Evolutionary conservation across 1,140 invertebrate genomes (phyloP), one percentile per base, ranked within the genome.

Genomic region (Papilio xuthus): DNA sequence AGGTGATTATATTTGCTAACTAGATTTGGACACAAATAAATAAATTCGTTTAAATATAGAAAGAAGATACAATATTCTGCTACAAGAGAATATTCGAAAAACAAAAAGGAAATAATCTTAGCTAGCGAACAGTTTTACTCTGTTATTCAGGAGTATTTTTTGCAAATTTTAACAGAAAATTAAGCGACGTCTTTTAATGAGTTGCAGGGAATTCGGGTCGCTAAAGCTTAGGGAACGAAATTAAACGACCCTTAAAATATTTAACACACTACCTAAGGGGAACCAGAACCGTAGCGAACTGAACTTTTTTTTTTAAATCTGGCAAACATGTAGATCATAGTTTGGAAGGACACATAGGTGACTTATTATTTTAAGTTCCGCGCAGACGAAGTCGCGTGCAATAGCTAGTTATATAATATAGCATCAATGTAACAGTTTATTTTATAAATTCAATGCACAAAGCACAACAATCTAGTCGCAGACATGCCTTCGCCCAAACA

Each of bases 401-500:
- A n/a, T n/a, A n/a, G n/a, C n/a, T n/a, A n/a, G n/a, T 15, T 26
- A 60, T 4, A 4, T 63, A 28, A 13, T 26, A 32, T 20, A 28
- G 26, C 26, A 15, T 6, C 13, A 67, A 67, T 67, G 13, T 67
- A 20, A 23, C 50, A 53, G 50, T n/a, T 26, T 12, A 26, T 67
- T 67, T 67, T 67, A 67, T 67, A 67, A 67, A 67, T 67, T 67
- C 60, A 67, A 67, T 67, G 50, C 73, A 81, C 82, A 83, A 83
- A 87, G 81, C 79, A 32, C 12, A 15, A 81, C 80, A 82, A 83
- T 86, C 83, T 83, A 81, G 79, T 78, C 72, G 23, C 26, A 79
- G 67, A 76, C 81, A 82, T 32, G 69, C 60, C 77, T 83, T 80
- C 83, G 78, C 76, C 71, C 82, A 79, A 86, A 85, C 82, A 87